Evolutionary conservation across 2,888 invertebrate genomes (phyloP).

Genomic region (Melieria crassipennis): DNA sequence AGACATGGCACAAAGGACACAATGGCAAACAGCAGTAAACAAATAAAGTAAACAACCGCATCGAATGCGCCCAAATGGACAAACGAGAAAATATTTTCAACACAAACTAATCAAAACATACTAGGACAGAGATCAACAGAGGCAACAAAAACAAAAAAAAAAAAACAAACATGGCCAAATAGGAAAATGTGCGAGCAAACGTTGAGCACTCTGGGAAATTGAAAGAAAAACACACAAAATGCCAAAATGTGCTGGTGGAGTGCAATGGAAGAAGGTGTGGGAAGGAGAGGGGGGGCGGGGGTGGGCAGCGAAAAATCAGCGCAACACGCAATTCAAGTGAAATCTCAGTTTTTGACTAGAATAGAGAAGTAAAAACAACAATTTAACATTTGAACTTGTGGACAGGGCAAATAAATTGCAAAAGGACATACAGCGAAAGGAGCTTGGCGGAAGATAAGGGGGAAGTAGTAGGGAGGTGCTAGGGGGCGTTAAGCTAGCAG

Average conservation of each 20-base stretch:
- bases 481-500: no score
- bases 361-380: neutral
- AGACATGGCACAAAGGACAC: neutral
- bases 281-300: neutral
- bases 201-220: slow-evolving; percentile 19
- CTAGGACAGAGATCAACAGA: slow-evolving; percentile 3
- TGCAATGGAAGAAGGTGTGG: neutral
- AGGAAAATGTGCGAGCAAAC: neutral
- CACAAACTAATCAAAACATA: slow-evolving; percentile 21
- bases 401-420: slow-evolving; percentile 3
- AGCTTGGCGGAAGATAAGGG: neutral
- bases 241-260: no score
- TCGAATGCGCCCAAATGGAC: neutral
- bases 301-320: neutral
- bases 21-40: neutral
- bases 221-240: slow-evolving; percentile 7
- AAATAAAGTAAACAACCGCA: neutral
- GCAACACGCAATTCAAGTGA: neutral
- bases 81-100: slow-evolving; percentile 13
- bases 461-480: no score
- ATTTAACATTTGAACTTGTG: slow-evolving; percentile 17
- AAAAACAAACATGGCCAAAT: neutral
- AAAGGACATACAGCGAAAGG: neutral
- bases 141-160: neutral
- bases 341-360: no score